phyloP scores from a whole-genome alignment of 1,140 invertebrate genomes.

The Lanistes nyassanus region DNA sequence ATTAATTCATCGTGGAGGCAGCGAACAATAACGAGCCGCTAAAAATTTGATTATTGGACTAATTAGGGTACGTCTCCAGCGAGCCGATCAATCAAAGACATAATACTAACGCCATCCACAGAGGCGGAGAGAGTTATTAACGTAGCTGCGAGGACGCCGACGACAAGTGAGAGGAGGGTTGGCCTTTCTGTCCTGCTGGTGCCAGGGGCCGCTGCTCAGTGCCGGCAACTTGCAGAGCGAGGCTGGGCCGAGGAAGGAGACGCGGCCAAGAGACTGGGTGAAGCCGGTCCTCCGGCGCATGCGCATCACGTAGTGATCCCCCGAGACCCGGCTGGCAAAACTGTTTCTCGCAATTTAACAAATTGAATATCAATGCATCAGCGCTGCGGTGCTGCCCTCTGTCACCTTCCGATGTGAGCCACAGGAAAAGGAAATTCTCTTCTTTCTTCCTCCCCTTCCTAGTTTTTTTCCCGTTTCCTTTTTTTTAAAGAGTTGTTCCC shows the following conservation, averaged over 20 bases:
- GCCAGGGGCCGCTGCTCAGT: too few species aligned
- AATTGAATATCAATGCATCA: constrained; percentile 31
- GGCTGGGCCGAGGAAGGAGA: background rate
- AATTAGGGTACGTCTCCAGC: constrained; percentile 45
- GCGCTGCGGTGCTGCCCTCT: background rate
- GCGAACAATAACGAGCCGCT: constrained; percentile 41
- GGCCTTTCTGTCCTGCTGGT: background rate
- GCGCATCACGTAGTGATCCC: constrained; percentile 21
- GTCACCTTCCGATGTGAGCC: constrained; percentile 14
- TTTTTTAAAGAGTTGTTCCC: background rate
- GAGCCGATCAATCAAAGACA: constrained; percentile 47
- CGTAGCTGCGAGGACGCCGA: constrained; percentile 37
- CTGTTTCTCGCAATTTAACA: constrained; percentile 30
- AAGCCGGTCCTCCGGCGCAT: background rate
- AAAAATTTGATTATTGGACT: constrained; percentile 49
- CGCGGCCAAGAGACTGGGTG: background rate
- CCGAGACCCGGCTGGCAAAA: constrained; percentile 20
- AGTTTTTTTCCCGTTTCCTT: background rate
- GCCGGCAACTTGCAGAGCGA: too few species aligned
- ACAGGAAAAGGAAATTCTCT: background rate
- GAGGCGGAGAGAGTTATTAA: constrained; percentile 44
- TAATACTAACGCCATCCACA: constrained; percentile 47
- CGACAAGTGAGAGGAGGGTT: too few species aligned
- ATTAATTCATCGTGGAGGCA: constrained; percentile 45
- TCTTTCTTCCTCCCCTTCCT: background rate